Base-by-base conservation (phyloP, 2,797 vertebrate species). In the Clarias platycephalus region DNA sequence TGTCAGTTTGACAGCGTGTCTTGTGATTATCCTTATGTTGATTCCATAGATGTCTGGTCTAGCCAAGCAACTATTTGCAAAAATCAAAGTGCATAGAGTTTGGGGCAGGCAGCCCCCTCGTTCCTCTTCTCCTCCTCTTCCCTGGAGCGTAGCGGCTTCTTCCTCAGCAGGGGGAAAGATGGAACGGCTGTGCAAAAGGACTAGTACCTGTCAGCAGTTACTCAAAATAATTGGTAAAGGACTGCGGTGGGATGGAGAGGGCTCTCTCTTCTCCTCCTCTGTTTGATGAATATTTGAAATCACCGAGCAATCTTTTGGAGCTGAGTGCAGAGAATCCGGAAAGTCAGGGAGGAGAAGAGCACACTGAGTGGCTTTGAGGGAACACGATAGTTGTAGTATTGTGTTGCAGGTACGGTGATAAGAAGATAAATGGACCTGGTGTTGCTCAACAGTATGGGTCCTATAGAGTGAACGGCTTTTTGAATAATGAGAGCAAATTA, bases 191-290 rank as follows among this genome's bases (percentile, higher is more conserved):
- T 82, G 87, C 80, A 82, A 86, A 86, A 88, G 85, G 88, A 49
- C 91, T 83, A 80, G 90, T 93, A 95, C 94, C 95, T 95, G 95
- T 95, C 95, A 95, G 94, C 94, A 95, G 95, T 94, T 94, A 94
- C 93, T 95, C 93, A 93, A 93, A 92, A 92, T 95, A 95, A 95
- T 95, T 95, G 94, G 94, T 95, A 95, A 95, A 95, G 90, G 93
- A 93, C 91, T 93, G 93, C 93, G 92, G 90, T 90, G 81, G 94
- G 93, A 94, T 89, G 88, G 92, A 90, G 89, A 91, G 83, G 88
- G 87, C 89, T 88, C 88, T 86, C 90, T 92, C 89, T 82, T 88
- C 87, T 91, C 68, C 75, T 85, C 81, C 88, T 90, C 87, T 83
- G 86, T 93, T 92, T 94, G 93, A 93, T 88, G 90, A 92, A 93